Evolutionary conservation across 2,797 vertebrate species (phyloP).

Genomic region (Acipenser oxyrinchus): DNA sequence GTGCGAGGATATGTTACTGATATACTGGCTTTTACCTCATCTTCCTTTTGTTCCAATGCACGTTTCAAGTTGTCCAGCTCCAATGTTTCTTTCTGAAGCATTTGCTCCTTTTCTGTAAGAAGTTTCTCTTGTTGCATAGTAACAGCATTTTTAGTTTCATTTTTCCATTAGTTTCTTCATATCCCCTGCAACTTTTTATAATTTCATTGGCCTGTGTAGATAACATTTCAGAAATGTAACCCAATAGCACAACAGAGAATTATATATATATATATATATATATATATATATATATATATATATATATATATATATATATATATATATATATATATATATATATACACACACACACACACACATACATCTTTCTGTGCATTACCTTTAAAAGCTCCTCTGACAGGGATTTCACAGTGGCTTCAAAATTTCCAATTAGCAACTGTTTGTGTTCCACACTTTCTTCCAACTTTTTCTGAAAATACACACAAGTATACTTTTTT

Average conservation of each 20-base stretch:
- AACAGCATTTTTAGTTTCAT: slow-evolving; percentile 24
- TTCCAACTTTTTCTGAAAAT: slow-evolving; percentile 28
- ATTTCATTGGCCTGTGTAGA: slow-evolving; percentile 27
- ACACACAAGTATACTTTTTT: neutral
- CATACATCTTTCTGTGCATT: neutral
- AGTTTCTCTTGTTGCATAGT: slow-evolving; percentile 24
- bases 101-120: slow-evolving; percentile 17
- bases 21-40: slow-evolving; percentile 15
- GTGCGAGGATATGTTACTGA: too few species aligned
- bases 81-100: slow-evolving; percentile 18
- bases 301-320: too few species aligned
- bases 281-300: too few species aligned
- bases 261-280: neutral
- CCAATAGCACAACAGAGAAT: neutral
- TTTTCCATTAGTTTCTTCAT: slow-evolving; percentile 26
- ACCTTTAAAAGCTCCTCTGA: slow-evolving; percentile 27
- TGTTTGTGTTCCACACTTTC: slow-evolving; percentile 25
- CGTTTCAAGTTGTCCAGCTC: slow-evolving; percentile 14
- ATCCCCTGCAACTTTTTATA: slow-evolving; percentile 25
- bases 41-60: slow-evolving; percentile 20
- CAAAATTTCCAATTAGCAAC: slow-evolving; percentile 22
- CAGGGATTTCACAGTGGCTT: slow-evolving; percentile 25
- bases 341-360: too few species aligned
- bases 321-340: too few species aligned
- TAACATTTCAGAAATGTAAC: neutral